Evolutionary conservation across 2,113 vertebrate genomes (phyloP).

Genomic region (Chinchilla lanigera): DNA sequence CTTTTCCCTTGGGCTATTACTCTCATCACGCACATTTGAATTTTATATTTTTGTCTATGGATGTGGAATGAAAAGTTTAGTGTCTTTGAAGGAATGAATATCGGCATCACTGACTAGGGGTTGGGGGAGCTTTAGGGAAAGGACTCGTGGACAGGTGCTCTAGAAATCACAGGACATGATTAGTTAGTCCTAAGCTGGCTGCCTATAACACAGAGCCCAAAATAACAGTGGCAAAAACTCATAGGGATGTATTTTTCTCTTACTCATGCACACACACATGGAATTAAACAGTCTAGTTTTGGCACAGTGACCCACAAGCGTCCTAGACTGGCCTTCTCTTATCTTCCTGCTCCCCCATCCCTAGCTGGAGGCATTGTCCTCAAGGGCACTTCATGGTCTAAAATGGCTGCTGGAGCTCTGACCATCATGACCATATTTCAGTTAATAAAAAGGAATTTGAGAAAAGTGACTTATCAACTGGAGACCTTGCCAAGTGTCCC

Average conservation of each 20-base stretch:
- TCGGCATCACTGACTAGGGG: background rate
- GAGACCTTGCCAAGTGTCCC: too few species aligned
- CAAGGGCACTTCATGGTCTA: background rate
- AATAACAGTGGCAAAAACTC: background rate
- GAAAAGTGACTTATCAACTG: background rate
- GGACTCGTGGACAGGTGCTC: background rate
- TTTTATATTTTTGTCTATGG: background rate
- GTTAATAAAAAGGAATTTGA: background rate
- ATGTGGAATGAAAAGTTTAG: background rate
- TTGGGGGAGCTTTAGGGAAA: background rate
- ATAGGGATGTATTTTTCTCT: background rate
- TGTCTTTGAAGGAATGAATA: background rate
- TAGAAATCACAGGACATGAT: background rate
- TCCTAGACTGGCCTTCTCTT: background rate
- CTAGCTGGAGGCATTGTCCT: background rate
- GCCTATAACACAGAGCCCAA: background rate
- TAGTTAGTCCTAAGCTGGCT: background rate
- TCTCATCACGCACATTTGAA: background rate
- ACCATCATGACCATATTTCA: background rate
- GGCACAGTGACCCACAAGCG: background rate
- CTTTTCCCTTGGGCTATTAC: background rate
- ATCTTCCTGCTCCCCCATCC: background rate
- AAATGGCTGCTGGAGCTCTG: background rate
- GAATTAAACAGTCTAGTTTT: background rate
- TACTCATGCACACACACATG: background rate